Percentiles rank a stretch among this genome's conserved stretches.
These are phyloP conservation scores for Acanthosoma haemorrhoidale DNA, from an alignment of 2,888 invertebrate genomes.

Conservation along the genomic window DNA sequence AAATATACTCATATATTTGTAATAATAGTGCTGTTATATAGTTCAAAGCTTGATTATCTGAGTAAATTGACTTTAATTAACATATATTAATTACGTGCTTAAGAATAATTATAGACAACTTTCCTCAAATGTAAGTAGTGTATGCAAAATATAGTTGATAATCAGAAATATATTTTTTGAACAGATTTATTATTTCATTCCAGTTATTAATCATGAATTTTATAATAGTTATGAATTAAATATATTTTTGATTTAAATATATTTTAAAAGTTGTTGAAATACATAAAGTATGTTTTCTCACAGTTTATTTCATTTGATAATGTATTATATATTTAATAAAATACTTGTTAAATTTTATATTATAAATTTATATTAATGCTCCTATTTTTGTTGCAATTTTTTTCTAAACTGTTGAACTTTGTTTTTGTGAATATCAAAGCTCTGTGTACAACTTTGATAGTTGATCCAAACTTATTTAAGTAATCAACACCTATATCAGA, in stretches of 20 bases:
- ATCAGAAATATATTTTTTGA: too few relatives aligned
- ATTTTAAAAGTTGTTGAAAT: background rate
- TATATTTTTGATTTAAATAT: background rate
- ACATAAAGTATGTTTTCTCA: background rate
- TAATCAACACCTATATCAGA: background rate
- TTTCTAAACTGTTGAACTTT: background rate
- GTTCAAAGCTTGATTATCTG: too few relatives aligned
- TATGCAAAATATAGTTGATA: too few relatives aligned
- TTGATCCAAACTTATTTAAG: background rate
- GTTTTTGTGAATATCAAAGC: background rate
- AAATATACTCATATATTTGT: too few relatives aligned
- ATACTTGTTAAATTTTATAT: background rate
- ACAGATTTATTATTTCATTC: conserved; percentile 6
- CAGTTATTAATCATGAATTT: background rate
- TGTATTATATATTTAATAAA: background rate
- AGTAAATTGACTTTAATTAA: too few relatives aligned
- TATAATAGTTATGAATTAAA: too few relatives aligned
- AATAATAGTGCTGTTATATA: too few relatives aligned
- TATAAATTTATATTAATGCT: background rate
- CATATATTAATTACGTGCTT: too few relatives aligned
- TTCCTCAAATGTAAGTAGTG: too few relatives aligned
- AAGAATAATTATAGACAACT: too few relatives aligned
- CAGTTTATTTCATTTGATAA: background rate
- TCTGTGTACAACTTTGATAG: background rate
- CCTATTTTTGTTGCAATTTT: too few relatives aligned